These are phyloP conservation scores for Elegia similella DNA, from an alignment of 2,888 invertebrate species.

Conservation along the genomic window DNA sequence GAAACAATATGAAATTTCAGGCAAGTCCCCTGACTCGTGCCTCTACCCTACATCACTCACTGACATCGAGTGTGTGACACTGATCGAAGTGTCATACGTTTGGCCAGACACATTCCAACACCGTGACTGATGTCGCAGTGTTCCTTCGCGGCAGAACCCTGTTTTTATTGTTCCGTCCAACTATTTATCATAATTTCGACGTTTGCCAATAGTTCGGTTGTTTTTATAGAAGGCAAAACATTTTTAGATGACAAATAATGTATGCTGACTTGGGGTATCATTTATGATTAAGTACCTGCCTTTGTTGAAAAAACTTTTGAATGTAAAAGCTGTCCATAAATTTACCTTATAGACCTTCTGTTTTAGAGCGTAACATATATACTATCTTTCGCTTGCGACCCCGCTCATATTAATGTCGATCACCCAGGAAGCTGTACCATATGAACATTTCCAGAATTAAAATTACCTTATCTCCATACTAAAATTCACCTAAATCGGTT, in stretches of 20 bases:
- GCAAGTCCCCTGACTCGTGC: background rate
- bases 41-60: background rate
- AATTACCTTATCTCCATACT: too few relatives aligned
- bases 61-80: background rate
- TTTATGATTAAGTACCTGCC: too few relatives aligned
- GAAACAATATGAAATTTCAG: background rate
- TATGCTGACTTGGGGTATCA: too few relatives aligned
- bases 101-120: background rate
- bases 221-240: background rate
- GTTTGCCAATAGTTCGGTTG: background rate
- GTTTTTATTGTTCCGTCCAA: background rate
- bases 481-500: too few relatives aligned
- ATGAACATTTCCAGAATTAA: too few relatives aligned
- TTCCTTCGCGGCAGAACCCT: background rate
- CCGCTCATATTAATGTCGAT: too few relatives aligned
- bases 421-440: too few relatives aligned
- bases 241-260: background rate
- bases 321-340: too few relatives aligned
- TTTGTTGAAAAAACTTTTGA: too few relatives aligned
- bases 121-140: background rate
- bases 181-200: background rate
- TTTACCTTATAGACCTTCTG: too few relatives aligned
- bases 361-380: too few relatives aligned
- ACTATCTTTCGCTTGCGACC: too few relatives aligned
- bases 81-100: slow-evolving; percentile 9